phyloP scores from a whole-genome alignment of 2,888 invertebrate species.

The Chymomyza procnemis region DNA sequence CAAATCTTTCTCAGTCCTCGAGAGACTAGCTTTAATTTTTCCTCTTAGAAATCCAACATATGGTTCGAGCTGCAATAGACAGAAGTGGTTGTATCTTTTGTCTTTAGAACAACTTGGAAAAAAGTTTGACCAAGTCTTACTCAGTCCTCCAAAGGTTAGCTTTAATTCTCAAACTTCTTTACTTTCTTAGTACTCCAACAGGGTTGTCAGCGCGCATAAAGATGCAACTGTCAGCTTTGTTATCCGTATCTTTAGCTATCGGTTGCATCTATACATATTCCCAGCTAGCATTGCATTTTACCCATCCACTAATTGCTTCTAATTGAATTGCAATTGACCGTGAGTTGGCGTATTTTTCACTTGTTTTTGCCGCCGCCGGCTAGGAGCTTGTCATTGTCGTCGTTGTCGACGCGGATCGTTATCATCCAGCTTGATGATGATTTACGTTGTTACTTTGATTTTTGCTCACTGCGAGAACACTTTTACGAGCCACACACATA shows the following conservation, averaged over 20 bases:
- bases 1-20: too few relatives aligned
- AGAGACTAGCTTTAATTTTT: too few relatives aligned
- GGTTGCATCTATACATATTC: slow-evolving; percentile 14
- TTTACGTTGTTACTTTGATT: slow-evolving; percentile 70
- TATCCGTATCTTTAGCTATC: slow-evolving; percentile 12
- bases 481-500: background rate
- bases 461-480: slow-evolving; percentile 62
- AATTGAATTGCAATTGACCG: slow-evolving; percentile 73
- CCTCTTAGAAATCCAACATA: too few relatives aligned
- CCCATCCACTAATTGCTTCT: slow-evolving; percentile 65
- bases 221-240: background rate
- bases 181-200: background rate
- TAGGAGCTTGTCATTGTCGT: slow-evolving; percentile 19
- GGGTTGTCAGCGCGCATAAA: background rate
- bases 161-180: background rate
- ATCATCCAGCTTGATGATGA: slow-evolving; percentile 61
- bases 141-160: too few relatives aligned
- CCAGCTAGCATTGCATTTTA: slow-evolving; percentile 24
- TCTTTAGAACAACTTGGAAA: too few relatives aligned
- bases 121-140: too few relatives aligned
- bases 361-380: slow-evolving; percentile 59
- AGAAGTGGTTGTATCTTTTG: too few relatives aligned
- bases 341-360: slow-evolving; percentile 71
- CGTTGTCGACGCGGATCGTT: slow-evolving; percentile 23
- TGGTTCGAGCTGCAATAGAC: too few relatives aligned